Conservation (phyloP, 2,888 invertebrate species). For the Carterocephalus palaemon region DNA sequence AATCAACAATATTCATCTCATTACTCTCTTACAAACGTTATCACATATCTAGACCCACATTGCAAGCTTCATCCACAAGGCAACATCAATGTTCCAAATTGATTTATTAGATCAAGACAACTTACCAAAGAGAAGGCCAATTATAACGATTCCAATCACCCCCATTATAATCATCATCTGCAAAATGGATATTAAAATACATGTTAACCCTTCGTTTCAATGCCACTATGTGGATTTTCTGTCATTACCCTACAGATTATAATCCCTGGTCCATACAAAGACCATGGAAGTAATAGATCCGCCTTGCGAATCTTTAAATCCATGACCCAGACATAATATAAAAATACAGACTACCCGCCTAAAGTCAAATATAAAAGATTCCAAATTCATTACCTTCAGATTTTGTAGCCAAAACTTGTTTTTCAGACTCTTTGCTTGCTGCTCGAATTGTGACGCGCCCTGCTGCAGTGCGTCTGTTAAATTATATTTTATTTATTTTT, state of each 20-base stretch:
- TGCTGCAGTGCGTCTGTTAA: constrained; percentile 91
- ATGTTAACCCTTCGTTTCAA: too few relatives aligned
- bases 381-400: constrained; percentile 93
- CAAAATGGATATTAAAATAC: constrained; percentile 37
- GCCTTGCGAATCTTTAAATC: too few relatives aligned
- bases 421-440: constrained; percentile 97
- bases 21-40: constrained; percentile 12
- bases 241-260: too few relatives aligned
- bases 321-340: too few relatives aligned
- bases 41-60: constrained; percentile 21
- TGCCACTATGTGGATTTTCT: too few relatives aligned
- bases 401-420: constrained; percentile 99
- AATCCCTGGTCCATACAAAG: too few relatives aligned
- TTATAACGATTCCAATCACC: constrained; percentile 87
- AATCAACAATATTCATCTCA: constrained; percentile 31
- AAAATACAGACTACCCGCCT: too few relatives aligned
- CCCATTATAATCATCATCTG: constrained; percentile 96
- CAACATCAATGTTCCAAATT: constrained; percentile 35
- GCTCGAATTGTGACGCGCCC: constrained; percentile 97
- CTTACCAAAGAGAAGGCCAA: constrained; percentile 94
- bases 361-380: too few relatives aligned
- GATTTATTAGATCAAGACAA: constrained; percentile 33
- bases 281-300: too few relatives aligned
- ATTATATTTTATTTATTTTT: neutral
- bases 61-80: constrained; percentile 33